These are phyloP conservation scores for Amblyraja radiata DNA, from an alignment of 2,797 vertebrate species.

Conservation along the genomic window DNA sequence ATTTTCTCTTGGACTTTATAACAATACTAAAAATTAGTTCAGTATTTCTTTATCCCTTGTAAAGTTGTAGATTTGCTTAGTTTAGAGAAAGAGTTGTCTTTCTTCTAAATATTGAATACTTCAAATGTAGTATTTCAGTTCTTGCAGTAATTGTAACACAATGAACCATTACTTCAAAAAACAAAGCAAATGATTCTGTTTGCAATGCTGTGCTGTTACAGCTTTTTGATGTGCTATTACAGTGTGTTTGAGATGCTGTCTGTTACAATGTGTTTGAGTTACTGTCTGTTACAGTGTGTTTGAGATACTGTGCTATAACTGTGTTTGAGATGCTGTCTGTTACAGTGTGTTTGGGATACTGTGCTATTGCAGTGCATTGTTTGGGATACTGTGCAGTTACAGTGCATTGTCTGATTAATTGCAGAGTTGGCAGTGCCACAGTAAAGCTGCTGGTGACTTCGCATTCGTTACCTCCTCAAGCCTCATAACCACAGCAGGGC, in stretches of 20 bases:
- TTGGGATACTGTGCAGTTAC: background rate
- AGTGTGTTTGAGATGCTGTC: too few relatives aligned
- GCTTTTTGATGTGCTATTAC: too few relatives aligned
- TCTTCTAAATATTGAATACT: conserved; percentile 7
- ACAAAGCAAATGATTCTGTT: background rate
- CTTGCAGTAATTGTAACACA: background rate
- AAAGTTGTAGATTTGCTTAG: background rate
- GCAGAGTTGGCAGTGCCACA: conserved; percentile 95
- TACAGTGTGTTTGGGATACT: too few relatives aligned
- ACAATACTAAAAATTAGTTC: background rate
- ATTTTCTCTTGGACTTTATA: conserved; percentile 34
- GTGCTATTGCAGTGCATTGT: background rate
- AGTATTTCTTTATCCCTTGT: conserved; percentile 35
- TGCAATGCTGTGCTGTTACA: too few relatives aligned
- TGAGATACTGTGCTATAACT: too few relatives aligned
- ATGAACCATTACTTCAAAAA: background rate
- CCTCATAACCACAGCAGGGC: conserved; percentile 89
- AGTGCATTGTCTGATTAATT: conserved; percentile 41
- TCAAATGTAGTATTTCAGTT: conserved; percentile 20
- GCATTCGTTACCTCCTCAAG: conserved; percentile 95
- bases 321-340: too few relatives aligned
- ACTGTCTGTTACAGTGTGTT: too few relatives aligned
- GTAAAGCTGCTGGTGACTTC: conserved; percentile 89
- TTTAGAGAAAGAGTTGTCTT: background rate
- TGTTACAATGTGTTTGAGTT: too few relatives aligned